Conservation (phyloP, 2,888 invertebrate species). For the Diachrysia chrysitis region DNA sequence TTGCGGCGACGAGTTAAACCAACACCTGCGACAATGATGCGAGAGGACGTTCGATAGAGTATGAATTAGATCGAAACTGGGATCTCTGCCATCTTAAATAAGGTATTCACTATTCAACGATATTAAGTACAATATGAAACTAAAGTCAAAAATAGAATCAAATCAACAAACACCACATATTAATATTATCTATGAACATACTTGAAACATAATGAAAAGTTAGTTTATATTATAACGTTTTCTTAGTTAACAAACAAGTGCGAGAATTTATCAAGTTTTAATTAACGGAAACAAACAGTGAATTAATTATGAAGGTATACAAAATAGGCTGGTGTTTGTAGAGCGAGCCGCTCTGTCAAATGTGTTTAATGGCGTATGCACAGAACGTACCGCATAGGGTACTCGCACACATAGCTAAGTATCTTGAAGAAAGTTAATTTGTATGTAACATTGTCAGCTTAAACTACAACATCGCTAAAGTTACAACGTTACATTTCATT, state of each 20-base stretch:
- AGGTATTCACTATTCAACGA: too few species aligned
- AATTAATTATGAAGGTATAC: constrained; percentile 9
- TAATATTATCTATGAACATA: too few species aligned
- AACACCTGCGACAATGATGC: constrained; percentile 13
- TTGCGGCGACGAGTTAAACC: constrained; percentile 9
- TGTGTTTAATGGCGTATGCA: background rate
- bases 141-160: too few species aligned
- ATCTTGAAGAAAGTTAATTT: background rate
- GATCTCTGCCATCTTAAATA: too few species aligned
- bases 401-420: background rate
- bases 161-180: too few species aligned
- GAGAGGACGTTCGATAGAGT: too few species aligned
- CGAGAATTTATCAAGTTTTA: background rate
- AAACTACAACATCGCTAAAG: background rate
- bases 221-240: background rate
- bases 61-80: too few species aligned
- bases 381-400: too few species aligned
- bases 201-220: too few species aligned
- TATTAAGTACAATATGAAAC: too few species aligned
- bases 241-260: background rate
- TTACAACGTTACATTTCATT: background rate
- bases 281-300: constrained; percentile 2
- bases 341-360: background rate
- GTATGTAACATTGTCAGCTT: background rate
- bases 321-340: constrained; percentile 2